A percentile compares a stretch with the other conserved stretches of the same genome.
phyloP scores from a whole-genome alignment of 2,797 vertebrate species.

The Perodicticus potto region DNA sequence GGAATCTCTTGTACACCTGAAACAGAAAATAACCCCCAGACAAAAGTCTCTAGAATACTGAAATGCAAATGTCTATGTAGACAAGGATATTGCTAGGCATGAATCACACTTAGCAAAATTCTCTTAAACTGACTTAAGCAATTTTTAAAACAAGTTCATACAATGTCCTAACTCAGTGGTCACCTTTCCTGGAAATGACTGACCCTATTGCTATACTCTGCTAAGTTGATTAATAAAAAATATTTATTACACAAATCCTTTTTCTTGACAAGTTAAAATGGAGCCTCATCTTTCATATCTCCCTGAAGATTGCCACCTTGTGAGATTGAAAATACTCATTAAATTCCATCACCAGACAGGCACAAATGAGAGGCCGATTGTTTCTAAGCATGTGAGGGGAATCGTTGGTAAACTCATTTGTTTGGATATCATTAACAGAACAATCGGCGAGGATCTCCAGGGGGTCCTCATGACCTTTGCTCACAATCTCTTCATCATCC shows the following conservation, averaged over 20 bases:
- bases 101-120: conserved; percentile 62
- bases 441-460: conserved; percentile 96
- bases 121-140: neutral
- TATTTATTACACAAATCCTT: conserved; percentile 95
- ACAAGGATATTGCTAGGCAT: neutral
- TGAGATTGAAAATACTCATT: conserved; percentile 96
- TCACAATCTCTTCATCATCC: conserved; percentile 98
- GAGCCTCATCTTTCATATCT: conserved; percentile 93
- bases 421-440: conserved; percentile 98
- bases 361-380: conserved; percentile 95
- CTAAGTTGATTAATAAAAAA: conserved; percentile 94
- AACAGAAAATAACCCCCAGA: conserved; percentile 53
- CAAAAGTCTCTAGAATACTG: neutral
- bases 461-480: conserved; percentile 98
- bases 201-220: conserved; percentile 87
- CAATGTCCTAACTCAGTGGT: conserved; percentile 77
- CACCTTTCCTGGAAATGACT: conserved; percentile 79
- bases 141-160: conserved; percentile 29
- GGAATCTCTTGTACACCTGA: neutral
- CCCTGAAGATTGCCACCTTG: conserved; percentile 93
- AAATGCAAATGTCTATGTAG: neutral
- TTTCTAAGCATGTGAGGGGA: conserved; percentile 93
- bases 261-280: conserved; percentile 91
- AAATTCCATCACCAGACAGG: conserved; percentile 92
- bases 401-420: conserved; percentile 97